A percentile compares a stretch with the other conserved stretches of the same genome.
Conservation (phyloP, 2,888 invertebrate species). For the Anorthoa munda region DNA sequence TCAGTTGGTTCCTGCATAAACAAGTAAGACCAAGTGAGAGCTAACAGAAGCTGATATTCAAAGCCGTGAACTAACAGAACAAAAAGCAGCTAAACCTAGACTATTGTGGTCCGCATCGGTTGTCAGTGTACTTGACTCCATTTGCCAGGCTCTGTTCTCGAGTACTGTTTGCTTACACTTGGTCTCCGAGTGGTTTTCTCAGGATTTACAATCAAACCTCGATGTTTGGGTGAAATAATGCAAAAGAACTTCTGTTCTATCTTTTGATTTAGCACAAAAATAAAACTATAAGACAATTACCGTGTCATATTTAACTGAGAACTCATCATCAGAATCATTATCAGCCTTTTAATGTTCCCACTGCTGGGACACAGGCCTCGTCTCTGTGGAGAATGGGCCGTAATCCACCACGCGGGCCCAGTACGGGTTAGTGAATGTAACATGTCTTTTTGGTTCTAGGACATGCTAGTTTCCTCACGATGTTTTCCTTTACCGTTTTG, state of each 20-base stretch:
- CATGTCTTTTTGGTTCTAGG: no score
- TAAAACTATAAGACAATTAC: no score
- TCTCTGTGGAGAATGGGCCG: no score
- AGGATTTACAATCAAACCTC: no score
- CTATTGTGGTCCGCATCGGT: constrained; percentile 12
- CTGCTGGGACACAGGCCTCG: no score
- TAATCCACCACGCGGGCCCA: no score
- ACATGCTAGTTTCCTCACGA: no score
- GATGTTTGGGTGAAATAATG: neutral
- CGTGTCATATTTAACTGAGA: no score
- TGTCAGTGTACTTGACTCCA: neutral
- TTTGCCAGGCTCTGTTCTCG: neutral
- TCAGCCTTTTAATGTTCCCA: no score
- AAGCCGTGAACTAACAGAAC: constrained; percentile 19
- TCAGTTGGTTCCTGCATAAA: constrained; percentile 18
- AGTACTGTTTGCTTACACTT: constrained; percentile 16
- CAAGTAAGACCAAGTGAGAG: constrained; percentile 35
- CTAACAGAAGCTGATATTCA: constrained; percentile 21
- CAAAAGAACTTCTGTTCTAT: neutral
- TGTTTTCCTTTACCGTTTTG: no score
- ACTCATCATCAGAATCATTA: no score
- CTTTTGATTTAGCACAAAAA: neutral
- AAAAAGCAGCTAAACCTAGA: constrained; percentile 24
- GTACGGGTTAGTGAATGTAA: no score
- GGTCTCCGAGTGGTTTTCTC: neutral